Percentiles rank a stretch among this genome's conserved stretches.
Conservation (phyloP, 2,888 invertebrate species). For the Erebia aethiops region DNA sequence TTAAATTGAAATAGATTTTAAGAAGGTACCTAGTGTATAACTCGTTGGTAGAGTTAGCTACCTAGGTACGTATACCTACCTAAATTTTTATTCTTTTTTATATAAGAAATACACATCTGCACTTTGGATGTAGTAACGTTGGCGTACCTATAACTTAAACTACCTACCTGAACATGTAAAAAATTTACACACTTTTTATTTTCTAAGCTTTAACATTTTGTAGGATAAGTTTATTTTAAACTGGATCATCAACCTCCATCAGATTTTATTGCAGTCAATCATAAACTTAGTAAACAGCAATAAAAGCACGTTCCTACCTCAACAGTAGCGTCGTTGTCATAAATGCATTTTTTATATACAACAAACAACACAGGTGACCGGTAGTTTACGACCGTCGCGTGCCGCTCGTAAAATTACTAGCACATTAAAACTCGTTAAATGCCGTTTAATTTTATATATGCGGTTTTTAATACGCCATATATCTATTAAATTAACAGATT, state of each 20-base stretch:
- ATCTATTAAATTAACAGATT: constrained; percentile 7
- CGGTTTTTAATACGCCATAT: constrained; percentile 19
- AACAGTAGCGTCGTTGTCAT: constrained; percentile 25
- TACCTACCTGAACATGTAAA: neutral
- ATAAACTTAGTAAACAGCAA: neutral
- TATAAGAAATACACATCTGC: no score
- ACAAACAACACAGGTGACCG: constrained; percentile 78
- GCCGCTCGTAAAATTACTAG: constrained; percentile 56
- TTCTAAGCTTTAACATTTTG: no score
- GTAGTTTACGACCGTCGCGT: constrained; percentile 74
- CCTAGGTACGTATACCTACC: no score
- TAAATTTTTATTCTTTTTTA: no score
- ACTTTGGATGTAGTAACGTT: neutral
- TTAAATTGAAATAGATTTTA: no score
- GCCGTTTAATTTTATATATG: constrained; percentile 36
- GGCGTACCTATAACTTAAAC: neutral
- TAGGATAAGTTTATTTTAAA: neutral
- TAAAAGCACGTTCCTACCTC: constrained; percentile 34
- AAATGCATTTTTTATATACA: constrained; percentile 45
- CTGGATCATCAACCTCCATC: neutral
- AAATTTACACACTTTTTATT: no score
- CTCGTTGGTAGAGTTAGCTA: no score
- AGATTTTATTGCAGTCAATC: neutral
- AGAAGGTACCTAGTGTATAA: no score
- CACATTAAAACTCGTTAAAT: constrained; percentile 38